Base-by-base conservation (phyloP, 2,797 vertebrate genomes). In the Sebastes aleutianus region DNA sequence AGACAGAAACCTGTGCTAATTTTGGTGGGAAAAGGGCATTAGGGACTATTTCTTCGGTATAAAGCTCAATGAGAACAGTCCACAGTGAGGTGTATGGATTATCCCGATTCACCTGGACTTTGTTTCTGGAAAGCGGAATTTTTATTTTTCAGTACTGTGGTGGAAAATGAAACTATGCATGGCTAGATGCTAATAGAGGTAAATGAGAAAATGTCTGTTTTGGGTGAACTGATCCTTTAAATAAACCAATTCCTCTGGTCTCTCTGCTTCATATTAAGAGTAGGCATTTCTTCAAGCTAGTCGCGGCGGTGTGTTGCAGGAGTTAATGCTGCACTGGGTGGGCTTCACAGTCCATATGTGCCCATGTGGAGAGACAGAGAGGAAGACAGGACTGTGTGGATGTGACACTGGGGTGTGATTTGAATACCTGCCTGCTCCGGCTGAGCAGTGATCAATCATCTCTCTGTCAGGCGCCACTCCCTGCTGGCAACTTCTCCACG, bases 361-460 rank as follows among this genome's bases (percentile, higher is more conserved):
- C 70, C 75, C 71, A 5, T 76, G 85, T 80, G 77, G 82, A 84
- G 80, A 79, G 77, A 54, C 70, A 18, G 65, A 61, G 77, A 74
- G 68, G 74, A 78, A 70, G 85, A 86, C 80, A 61, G 83, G 73
- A 18, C 84, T 56, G 18, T 20, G 70, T 82, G 78, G 87, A 86
- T 86, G 89, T 88, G 90, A 88, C 85, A 79, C 90, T 8, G n/a
- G 87, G 77, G 76, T 84, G 76, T 89, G 89, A 93, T 95, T 93
- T 94, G 92, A 95, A 95, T 93, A 93, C 93, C 92, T 92, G 93
- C 93, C 91, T 85, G 80, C 87, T 83, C 84, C 32, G 72, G 78
- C 89, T 85, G 87, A 88, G 89, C 83, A 71, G 90, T 88, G 90
- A 95, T 95, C 93, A 93, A 93, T 95, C 93, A 94, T 87, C 75